Evolutionary conservation across 2,797 vertebrate species (phyloP).

Genomic region (Odontamblyopus rebecca): DNA sequence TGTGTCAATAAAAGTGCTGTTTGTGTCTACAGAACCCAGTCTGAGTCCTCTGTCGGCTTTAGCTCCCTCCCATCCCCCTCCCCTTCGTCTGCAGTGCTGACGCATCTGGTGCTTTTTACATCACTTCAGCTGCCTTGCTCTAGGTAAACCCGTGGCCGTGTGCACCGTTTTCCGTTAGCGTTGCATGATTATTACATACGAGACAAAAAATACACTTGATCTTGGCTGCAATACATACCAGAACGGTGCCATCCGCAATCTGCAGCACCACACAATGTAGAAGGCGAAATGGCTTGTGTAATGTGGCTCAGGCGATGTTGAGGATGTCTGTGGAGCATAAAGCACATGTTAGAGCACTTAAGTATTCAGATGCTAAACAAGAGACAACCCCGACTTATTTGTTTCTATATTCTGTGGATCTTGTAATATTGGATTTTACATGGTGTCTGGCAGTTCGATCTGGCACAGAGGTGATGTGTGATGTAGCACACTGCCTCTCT

Average conservation of each 20-base stretch:
- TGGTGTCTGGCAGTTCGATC: slow-evolving; percentile 49
- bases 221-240: slow-evolving; percentile 28
- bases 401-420: slow-evolving; percentile 32
- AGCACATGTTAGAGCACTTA: slow-evolving; percentile 68
- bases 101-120: slow-evolving; percentile 88
- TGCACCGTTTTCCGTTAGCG: slow-evolving; percentile 61
- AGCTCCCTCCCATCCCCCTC: slow-evolving; percentile 88
- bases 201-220: slow-evolving; percentile 31
- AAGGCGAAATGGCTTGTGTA: slow-evolving; percentile 41
- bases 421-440: slow-evolving; percentile 36
- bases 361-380: slow-evolving; percentile 35
- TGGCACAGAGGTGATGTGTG: slow-evolving; percentile 57
- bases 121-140: slow-evolving; percentile 90
- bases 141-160: slow-evolving; percentile 84
- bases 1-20: slow-evolving; percentile 57
- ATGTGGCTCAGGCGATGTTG: slow-evolving; percentile 48
- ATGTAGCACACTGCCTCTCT: slow-evolving; percentile 63
- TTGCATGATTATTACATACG: slow-evolving; percentile 23
- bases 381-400: slow-evolving; percentile 4
- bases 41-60: slow-evolving; percentile 79
- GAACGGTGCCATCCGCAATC: slow-evolving; percentile 47
- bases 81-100: slow-evolving; percentile 82
- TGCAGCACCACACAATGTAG: slow-evolving; percentile 67
- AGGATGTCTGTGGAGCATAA: slow-evolving; percentile 45
- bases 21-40: slow-evolving; percentile 56